Conservation (phyloP, 1,140 invertebrate genomes). For the Magallana gigas region DNA sequence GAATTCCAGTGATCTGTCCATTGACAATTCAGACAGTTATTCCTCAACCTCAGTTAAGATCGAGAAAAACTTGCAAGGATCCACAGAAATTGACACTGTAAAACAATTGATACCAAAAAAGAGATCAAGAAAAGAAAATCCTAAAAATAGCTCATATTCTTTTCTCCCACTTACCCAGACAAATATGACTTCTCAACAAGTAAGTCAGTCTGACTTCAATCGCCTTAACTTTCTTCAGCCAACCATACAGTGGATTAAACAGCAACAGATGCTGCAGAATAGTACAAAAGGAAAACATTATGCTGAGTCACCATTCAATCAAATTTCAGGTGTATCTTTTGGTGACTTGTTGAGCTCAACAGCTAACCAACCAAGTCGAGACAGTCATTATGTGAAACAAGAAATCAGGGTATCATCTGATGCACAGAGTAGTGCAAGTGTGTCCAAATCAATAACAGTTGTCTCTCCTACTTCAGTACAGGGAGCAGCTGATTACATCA, state of each 20-base stretch:
- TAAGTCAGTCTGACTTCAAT: constrained; percentile 54
- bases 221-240: constrained; percentile 56
- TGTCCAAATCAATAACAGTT: neutral
- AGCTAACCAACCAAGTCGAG: constrained; percentile 15
- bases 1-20: neutral
- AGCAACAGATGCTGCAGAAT: constrained; percentile 57
- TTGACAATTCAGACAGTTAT: neutral
- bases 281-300: constrained; percentile 29
- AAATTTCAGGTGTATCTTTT: constrained; percentile 48
- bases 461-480: neutral
- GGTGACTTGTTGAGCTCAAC: constrained; percentile 48
- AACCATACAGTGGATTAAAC: constrained; percentile 57
- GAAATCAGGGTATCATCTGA: neutral
- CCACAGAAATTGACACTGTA: neutral
- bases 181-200: constrained; percentile 10
- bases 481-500: constrained; percentile 23
- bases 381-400: neutral
- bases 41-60: neutral
- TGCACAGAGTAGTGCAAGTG: neutral
- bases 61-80: neutral
- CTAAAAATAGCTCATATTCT: constrained; percentile 37
- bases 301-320: constrained; percentile 43
- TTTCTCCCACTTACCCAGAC: constrained; percentile 50
- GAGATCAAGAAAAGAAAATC: constrained; percentile 51
- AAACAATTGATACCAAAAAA: constrained; percentile 45